Evolutionary conservation across 1,140 invertebrate genomes (phyloP).

Genomic region (Drosophila orena): DNA sequence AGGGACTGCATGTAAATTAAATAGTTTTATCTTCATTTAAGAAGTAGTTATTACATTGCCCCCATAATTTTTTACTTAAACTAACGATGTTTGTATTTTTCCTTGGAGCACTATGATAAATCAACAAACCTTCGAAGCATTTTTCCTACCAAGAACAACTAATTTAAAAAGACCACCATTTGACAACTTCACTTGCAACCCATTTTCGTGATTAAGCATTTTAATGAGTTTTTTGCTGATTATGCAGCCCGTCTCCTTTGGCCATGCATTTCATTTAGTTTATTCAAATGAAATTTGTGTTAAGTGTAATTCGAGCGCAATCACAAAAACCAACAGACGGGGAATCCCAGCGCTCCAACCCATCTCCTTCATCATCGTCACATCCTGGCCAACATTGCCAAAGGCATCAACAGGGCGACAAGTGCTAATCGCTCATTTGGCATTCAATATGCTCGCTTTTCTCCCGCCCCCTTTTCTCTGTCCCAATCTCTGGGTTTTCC

Average conservation of each 20-base stretch:
- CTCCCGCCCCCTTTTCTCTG: constrained; percentile 1
- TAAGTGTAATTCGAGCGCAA: constrained; percentile 57
- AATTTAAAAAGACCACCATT: not conserved
- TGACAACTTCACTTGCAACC: constrained; percentile 8
- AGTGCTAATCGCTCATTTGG: constrained; percentile 73
- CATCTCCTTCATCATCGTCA: constrained; percentile 31
- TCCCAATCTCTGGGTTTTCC: not conserved
- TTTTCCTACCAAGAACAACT: not conserved
- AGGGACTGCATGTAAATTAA: not conserved
- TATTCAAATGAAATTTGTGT: constrained; percentile 64
- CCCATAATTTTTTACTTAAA: no score
- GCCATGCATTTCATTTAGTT: constrained; percentile 30
- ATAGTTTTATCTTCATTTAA: no score
- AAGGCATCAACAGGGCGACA: constrained; percentile 41
- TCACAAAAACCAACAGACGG: constrained; percentile 39
- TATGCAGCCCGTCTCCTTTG: constrained; percentile 1
- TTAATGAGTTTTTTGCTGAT: constrained; percentile 34
- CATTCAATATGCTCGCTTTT: constrained; percentile 59
- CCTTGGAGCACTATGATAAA: not conserved
- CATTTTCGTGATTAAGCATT: constrained; percentile 18
- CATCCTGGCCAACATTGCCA: constrained; percentile 32
- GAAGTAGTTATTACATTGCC: not conserved
- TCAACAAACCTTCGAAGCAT: not conserved
- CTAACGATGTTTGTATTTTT: no score
- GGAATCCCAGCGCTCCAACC: not conserved